A percentile compares a stretch with the other conserved stretches of the same genome.
Evolutionary conservation across 1,140 invertebrate species (phyloP).

Genomic region (Colletes latitarsis): DNA sequence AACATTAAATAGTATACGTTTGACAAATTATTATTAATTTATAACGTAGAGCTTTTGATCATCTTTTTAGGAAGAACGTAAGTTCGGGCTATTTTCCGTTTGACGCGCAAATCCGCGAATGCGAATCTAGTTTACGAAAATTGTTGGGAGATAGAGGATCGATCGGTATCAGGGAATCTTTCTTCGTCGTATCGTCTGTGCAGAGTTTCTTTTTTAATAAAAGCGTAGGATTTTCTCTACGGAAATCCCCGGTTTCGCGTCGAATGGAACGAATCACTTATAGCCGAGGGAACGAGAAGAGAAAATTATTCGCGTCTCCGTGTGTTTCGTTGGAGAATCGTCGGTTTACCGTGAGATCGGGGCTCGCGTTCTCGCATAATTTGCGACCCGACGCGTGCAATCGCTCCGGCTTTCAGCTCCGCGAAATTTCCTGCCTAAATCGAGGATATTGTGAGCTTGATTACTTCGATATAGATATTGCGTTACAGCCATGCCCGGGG

Average conservation of each 20-base stretch:
- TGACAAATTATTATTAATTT: no score
- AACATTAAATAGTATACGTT: no score
- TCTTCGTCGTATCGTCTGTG: no score
- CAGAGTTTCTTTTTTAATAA: no score
- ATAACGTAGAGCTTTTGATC: no score
- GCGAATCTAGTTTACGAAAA: no score
- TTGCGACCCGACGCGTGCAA: not conserved
- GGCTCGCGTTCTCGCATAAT: not conserved
- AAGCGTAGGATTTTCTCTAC: not conserved
- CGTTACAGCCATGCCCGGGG: slow-evolving; percentile 54
- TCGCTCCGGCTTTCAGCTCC: not conserved
- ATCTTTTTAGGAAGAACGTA: no score
- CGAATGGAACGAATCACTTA: not conserved
- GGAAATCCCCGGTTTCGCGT: not conserved
- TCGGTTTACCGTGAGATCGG: no score
- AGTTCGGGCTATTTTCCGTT: no score
- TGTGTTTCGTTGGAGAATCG: not conserved
- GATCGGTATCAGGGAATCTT: not conserved
- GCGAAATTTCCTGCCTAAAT: slow-evolving; percentile 60
- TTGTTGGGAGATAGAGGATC: no score
- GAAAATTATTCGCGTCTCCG: not conserved
- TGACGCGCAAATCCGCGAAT: no score
- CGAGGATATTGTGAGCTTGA: slow-evolving; percentile 59
- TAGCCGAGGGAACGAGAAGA: not conserved
- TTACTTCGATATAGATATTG: slow-evolving; percentile 63